Evolutionary conservation across 2,888 invertebrate genomes (phyloP), one percentile per base, ranked within the genome.

Genomic region (Eupsilia transversa): DNA sequence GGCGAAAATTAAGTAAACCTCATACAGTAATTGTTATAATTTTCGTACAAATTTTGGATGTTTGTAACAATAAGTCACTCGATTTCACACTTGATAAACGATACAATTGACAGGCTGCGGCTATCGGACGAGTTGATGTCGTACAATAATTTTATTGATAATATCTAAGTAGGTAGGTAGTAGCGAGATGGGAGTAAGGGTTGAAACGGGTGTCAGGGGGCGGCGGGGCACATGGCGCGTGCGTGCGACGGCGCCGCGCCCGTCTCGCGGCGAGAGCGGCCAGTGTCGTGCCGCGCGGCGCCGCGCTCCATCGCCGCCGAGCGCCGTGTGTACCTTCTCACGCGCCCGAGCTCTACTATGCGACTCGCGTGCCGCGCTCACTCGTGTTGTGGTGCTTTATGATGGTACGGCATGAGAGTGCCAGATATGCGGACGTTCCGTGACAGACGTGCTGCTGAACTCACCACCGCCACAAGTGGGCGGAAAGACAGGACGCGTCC

Each of bases 121-220:
- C 86, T 91, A 90, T 91, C 91, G 88, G 92, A 91, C 88, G 92
- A 94, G 92, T 94, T 94, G 88, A 91, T 94, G 92, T 93, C 87
- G 93, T 94, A 94, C 93, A 94, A 95, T 96, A 94, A 95, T 95
- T 95, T 95, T 96, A 96, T 96, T 96, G 96, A 96, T 96, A 95
- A 96, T 95, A 96, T 96, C 94, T 93, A 93, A 94, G 94, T 93
- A 93, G 93, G 92, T 93, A 93, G 93, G 92, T 92, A 93, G 94
- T 93, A 93, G 92, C 90, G 95, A 95, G 95, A 94, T 95, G 95
- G 92, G 93, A 94, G 93, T 92, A 92, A 91, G 92, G 93, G 91
- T 88, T 88, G 87, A 74, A 78, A 72, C 77, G 87, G 77, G 88
- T 82, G 89, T 80, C 83, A 82, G 77, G 79, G 59, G 86, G 79